Base-by-base conservation (phyloP, 2,888 invertebrate genomes). In the Lepidochrysops patricia region DNA sequence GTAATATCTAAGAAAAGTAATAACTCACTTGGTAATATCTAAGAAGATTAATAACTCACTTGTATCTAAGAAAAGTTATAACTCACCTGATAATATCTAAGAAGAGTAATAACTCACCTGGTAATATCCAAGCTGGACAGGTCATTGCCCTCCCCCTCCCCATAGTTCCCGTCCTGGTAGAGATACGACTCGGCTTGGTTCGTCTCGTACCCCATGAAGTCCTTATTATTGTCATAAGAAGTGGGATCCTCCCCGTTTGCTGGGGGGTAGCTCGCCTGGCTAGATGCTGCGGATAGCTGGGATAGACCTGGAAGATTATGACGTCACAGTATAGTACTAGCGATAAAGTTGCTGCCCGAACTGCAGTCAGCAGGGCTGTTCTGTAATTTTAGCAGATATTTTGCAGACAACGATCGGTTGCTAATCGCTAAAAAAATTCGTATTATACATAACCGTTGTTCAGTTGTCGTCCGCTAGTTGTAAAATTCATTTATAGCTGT, bases 171-270 rank as follows among this genome's bases (percentile, higher is more conserved):
- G 15, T 82, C 81, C 68, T 77, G 85, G 74, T 87, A 91, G 9
- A 79, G 85, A 37, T 89, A 90, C 1, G 85, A 67, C 0, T 83
- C 86, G 0, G 83, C 76, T 2, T 77, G 81, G 54, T 86, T 89
- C 0, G 84, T 82, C 60, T 90, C 90, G 60, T 90, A 88, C 1
- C 90, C 91, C 72, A 90, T 84, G 62, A 92, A 90, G 69, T 95
- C 95, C 72, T 95, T 94, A 57, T 84, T 83, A 5, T 84, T 84
- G 61, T 76, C 82, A 67, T 87, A 88, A 0, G 76, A 78, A 0
- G 73, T 72, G 34, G 80, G 83, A 71, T 96, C 96, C 61, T 95
- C 95, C 56, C 93, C 90, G 69, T 94, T 94, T 60, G 93, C 91
- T 72, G 72, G 92, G 63, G 79, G 88, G 61, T 85, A 89, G 70